Evolutionary conservation across 2,113 vertebrate species (phyloP).

Genomic region (Mixornis gularis): DNA sequence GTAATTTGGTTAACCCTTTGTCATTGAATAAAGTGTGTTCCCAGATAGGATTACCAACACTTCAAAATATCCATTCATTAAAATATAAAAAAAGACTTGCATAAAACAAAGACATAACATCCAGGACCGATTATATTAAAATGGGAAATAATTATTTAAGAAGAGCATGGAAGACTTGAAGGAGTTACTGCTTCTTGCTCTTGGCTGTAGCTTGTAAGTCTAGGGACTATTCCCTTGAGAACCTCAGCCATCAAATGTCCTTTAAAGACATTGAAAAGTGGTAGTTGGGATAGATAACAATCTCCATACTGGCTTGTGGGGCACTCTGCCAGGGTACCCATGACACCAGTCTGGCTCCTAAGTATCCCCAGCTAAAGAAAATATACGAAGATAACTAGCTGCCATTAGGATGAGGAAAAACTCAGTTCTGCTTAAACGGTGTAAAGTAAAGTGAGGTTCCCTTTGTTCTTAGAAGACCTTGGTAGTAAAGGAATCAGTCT

Average conservation of each 20-base stretch:
- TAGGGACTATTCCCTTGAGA: neutral
- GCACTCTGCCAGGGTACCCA: neutral
- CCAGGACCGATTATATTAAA: neutral
- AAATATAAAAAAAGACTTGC: neutral
- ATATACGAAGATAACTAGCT: neutral
- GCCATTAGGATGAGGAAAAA: neutral
- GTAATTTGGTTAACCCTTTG: neutral
- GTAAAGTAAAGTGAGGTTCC: neutral
- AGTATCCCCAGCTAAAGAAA: neutral
- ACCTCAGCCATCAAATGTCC: neutral
- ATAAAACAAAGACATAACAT: neutral
- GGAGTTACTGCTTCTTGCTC: neutral
- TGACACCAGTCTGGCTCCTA: neutral
- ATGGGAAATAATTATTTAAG: neutral
- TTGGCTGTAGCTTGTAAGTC: neutral
- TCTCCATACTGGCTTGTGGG: neutral
- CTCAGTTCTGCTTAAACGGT: neutral
- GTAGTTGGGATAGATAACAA: neutral
- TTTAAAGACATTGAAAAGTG: neutral
- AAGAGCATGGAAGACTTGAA: neutral
- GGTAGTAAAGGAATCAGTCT: neutral
- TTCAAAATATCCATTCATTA: neutral
- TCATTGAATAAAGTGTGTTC: neutral
- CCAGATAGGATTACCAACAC: neutral
- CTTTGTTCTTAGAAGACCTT: neutral